Base-by-base conservation (phyloP, 2,113 vertebrate genomes). In the Sturnus vulgaris region DNA sequence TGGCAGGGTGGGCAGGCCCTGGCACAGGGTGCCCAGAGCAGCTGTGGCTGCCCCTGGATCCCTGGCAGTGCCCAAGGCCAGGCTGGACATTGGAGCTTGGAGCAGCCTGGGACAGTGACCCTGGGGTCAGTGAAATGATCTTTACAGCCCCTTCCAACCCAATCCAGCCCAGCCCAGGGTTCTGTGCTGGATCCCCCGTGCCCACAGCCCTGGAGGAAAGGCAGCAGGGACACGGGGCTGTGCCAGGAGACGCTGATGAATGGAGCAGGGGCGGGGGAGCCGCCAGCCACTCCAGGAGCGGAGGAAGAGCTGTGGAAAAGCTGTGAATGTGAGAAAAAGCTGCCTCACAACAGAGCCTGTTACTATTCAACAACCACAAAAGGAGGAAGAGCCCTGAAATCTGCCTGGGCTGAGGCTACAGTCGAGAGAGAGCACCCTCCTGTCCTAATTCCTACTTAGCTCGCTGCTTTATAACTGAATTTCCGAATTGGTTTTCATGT, bases 261-360 rank as follows among this genome's bases (percentile, higher is more conserved):
- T 81, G 93, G 82, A 88, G 63, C 66, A 13, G 50, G 84, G 65
- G 33, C 57, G 2, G 90, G 86, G 81, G 84, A 87, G 73, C 82
- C 3, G 79, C 81, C 95, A 96, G 93, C 83, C 93, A 3, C 86
- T 8, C 63, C 61, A 2, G 70, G 57, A 69, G 93, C 71, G 69
- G 82, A 52, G 94, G 96, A 79, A 25, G 92, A 77, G 85, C 92
- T 27, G 88, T 12, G 59, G 92, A 8, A 93, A 90, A 80, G 85
- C 86, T 91, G 92, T 40, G 95, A 97, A 94, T 2, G 83, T 78
- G 95, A 93, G 91, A 66, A 78, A 86, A 91, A 75, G 65, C 89
- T 46, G 69, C 86, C 63, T 60, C 50, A 65, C 79, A 66, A 66
- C 92, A 84, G 52, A 91, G 91, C 94, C 75, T 84, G 88, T 66